Evolutionary conservation across 2,888 invertebrate genomes (phyloP).

Genomic region (Yponomeuta malinellus): DNA sequence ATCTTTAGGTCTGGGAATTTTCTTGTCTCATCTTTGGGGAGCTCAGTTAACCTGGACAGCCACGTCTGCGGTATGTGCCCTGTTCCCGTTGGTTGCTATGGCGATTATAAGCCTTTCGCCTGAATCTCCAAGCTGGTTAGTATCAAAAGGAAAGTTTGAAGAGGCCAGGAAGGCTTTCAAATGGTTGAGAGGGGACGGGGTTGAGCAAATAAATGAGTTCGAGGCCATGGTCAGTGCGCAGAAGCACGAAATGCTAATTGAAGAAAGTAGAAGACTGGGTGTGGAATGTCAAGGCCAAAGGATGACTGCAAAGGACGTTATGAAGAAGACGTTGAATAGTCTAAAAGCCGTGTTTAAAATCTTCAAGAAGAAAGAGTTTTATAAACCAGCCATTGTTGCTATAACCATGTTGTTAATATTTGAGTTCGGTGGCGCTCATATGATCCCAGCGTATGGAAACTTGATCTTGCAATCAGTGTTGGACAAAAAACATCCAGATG

Average conservation of each 20-base stretch:
- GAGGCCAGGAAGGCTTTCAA: conserved; percentile 76
- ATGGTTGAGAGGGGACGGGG: conserved; percentile 75
- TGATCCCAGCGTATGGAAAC: conserved; percentile 66
- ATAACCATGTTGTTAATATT: conserved; percentile 67
- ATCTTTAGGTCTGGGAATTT: conserved; percentile 78
- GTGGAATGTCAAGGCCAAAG: neutral
- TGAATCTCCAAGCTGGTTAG: conserved; percentile 81
- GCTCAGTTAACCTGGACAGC: conserved; percentile 77
- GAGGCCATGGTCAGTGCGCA: conserved; percentile 59
- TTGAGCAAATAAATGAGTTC: conserved; percentile 58
- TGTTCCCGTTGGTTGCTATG: conserved; percentile 68
- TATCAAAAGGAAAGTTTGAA: conserved; percentile 72
- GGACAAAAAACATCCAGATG: conserved; percentile 45
- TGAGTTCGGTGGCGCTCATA: conserved; percentile 66
- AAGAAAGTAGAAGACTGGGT: neutral
- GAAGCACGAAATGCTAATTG: conserved; percentile 28
- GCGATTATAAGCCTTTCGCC: conserved; percentile 66
- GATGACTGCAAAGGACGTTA: conserved; percentile 23
- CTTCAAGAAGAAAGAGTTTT: conserved; percentile 66
- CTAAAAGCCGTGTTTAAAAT: conserved; percentile 50
- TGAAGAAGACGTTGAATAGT: conserved; percentile 39
- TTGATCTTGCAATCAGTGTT: conserved; percentile 58
- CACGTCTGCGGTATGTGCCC: conserved; percentile 71
- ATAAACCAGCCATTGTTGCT: conserved; percentile 62
- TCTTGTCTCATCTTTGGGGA: conserved; percentile 79